Conservation (phyloP, 2,888 invertebrate species). For the Dryadula phaetusa region DNA sequence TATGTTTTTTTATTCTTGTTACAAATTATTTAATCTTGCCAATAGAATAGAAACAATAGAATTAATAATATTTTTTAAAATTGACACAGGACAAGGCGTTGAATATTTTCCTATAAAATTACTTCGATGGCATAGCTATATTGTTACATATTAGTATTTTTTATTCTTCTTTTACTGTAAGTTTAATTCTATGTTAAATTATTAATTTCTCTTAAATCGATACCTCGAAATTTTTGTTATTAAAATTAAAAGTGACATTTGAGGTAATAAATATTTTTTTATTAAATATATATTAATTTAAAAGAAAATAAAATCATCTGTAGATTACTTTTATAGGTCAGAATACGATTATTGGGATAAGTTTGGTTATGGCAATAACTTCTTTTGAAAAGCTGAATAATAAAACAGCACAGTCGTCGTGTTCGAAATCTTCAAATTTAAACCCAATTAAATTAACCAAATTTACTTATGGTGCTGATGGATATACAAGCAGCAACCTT, state of each 20-base stretch:
- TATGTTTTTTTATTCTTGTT: too few species aligned
- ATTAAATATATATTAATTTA: not conserved
- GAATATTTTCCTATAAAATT: conserved; percentile 3
- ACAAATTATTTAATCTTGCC: not conserved
- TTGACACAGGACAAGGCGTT: conserved; percentile 8
- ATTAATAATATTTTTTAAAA: conserved; percentile 13
- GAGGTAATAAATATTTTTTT: not conserved
- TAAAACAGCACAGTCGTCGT: conserved; percentile 48
- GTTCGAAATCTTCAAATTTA: conserved; percentile 49
- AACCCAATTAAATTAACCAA: conserved; percentile 50
- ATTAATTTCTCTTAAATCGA: conserved; percentile 48
- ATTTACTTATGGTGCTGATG: conserved; percentile 51
- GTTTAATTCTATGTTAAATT: conserved; percentile 62
- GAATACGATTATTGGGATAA: not conserved
- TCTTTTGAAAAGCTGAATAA: conserved; percentile 51
- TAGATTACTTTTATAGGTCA: not conserved
- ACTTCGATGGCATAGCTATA: conserved; percentile 57
- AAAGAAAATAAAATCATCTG: not conserved
- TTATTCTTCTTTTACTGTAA: conserved; percentile 52
- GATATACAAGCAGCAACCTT: conserved; percentile 48
- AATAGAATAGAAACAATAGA: not conserved
- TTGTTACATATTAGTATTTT: conserved; percentile 50
- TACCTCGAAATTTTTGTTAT: conserved; percentile 64
- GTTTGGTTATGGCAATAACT: conserved; percentile 60
- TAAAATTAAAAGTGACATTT: conserved; percentile 33